A percentile compares a stretch with the other conserved stretches of the same genome.
These are phyloP conservation scores for Tipula lateralis DNA, from an alignment of 2,888 invertebrate genomes.

Conservation along the genomic window DNA sequence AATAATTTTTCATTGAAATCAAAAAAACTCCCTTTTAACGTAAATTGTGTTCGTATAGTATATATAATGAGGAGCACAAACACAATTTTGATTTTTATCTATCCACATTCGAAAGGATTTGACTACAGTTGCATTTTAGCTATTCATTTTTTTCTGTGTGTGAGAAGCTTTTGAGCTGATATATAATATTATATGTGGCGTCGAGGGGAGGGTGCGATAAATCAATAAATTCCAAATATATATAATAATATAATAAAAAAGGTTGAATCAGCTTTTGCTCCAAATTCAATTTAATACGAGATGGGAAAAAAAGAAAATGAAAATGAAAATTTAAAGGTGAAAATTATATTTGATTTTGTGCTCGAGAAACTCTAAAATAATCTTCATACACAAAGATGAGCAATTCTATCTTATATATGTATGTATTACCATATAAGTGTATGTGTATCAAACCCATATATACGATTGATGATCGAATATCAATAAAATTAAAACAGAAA, in stretches of 20 bases:
- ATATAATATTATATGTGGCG: not conserved
- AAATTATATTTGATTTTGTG: conserved; percentile 24
- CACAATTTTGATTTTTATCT: not conserved
- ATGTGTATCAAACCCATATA: not conserved
- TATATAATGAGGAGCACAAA: not conserved
- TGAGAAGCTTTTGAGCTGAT: not conserved
- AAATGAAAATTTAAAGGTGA: conserved; percentile 7
- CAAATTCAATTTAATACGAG: not conserved
- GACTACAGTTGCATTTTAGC: conserved; percentile 11
- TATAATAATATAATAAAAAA: not conserved
- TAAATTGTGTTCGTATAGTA: not conserved
- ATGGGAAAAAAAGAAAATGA: not conserved
- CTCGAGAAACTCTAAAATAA: not conserved
- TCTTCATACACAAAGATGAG: not conserved
- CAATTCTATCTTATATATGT: not conserved
- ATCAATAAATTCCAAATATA: conserved; percentile 13
- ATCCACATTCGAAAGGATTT: not conserved
- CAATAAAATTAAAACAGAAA: conserved; percentile 11
- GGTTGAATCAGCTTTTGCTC: conserved; percentile 11
- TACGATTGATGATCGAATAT: conserved; percentile 19
- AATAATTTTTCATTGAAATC: conserved; percentile 5
- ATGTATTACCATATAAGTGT: not conserved
- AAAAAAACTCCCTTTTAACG: conserved; percentile 4
- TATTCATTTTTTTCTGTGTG: not conserved
- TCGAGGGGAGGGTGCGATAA: not conserved